These are phyloP conservation scores for Aldrovandia affinis DNA, from an alignment of 2,797 vertebrate genomes.

Conservation along the genomic window DNA sequence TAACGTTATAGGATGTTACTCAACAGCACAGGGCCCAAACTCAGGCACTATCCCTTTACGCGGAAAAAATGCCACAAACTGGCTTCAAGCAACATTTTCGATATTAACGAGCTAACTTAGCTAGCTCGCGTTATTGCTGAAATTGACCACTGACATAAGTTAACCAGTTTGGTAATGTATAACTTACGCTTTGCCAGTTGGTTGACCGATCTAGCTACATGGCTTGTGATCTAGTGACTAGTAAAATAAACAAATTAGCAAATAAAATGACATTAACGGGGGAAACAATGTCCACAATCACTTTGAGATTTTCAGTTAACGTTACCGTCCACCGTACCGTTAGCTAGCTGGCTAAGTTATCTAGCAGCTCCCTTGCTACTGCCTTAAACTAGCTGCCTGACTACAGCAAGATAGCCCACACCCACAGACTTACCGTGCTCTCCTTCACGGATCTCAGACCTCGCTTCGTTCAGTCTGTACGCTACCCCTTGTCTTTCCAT, in stretches of 20 bases:
- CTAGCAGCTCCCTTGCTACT: neutral
- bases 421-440: slow-evolving; percentile 44
- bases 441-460: slow-evolving; percentile 15
- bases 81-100: too few species aligned
- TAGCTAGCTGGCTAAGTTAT: neutral
- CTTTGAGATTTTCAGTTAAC: neutral
- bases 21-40: neutral
- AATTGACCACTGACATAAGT: neutral
- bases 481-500: slow-evolving; percentile 38
- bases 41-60: neutral
- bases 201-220: neutral
- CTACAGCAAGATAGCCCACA: neutral
- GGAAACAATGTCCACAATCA: neutral
- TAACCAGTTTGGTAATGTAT: neutral
- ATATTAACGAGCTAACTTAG: neutral
- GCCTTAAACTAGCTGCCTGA: neutral
- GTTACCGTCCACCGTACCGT: neutral
- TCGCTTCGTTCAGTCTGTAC: slow-evolving; percentile 17
- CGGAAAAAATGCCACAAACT: too few species aligned
- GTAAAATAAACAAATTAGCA: neutral
- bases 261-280: neutral
- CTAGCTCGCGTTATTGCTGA: neutral
- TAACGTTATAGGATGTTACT: neutral
- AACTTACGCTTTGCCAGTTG: neutral
- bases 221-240: neutral